phyloP scores from a whole-genome alignment of 2,888 invertebrate genomes.

The Ophraella communa region DNA sequence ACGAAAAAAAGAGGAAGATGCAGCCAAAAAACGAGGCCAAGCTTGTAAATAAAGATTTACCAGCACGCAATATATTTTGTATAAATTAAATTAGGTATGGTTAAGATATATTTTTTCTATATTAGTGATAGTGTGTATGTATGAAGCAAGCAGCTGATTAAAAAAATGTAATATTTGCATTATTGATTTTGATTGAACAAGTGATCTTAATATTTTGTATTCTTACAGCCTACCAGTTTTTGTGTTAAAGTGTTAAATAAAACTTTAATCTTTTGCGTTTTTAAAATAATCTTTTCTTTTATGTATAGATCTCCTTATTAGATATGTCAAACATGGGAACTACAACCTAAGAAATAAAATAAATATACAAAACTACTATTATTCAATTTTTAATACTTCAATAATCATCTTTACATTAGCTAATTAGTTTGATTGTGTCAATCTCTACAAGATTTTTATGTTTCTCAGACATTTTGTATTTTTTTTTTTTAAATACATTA shows the following conservation, averaged over 20 bases:
- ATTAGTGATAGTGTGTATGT: slow-evolving; percentile 26
- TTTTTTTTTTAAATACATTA: too few relatives aligned
- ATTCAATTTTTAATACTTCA: too few relatives aligned
- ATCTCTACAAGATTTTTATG: too few relatives aligned
- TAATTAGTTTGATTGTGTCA: too few relatives aligned
- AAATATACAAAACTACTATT: too few relatives aligned
- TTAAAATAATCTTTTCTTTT: too few relatives aligned
- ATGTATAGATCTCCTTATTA: not conserved
- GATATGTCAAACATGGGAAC: too few relatives aligned
- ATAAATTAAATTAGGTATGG: slow-evolving; percentile 22
- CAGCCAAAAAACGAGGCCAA: slow-evolving; percentile 26
- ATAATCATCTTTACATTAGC: too few relatives aligned
- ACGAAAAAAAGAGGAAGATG: slow-evolving; percentile 72
- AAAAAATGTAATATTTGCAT: not conserved
- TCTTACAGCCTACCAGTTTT: not conserved
- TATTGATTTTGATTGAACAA: not conserved
- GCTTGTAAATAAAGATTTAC: slow-evolving; percentile 38
- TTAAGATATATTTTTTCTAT: slow-evolving; percentile 25
- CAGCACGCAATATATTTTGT: slow-evolving; percentile 21
- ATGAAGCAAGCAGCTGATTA: slow-evolving; percentile 7
- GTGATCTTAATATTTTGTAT: not conserved
- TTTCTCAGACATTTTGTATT: too few relatives aligned
- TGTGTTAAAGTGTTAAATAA: too few relatives aligned
- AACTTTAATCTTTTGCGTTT: too few relatives aligned
- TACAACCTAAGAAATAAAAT: too few relatives aligned